Percentiles rank a stretch among this genome's conserved stretches.
Conservation (phyloP, 2,113 vertebrate genomes). For the Oreochromis spilurus region DNA sequence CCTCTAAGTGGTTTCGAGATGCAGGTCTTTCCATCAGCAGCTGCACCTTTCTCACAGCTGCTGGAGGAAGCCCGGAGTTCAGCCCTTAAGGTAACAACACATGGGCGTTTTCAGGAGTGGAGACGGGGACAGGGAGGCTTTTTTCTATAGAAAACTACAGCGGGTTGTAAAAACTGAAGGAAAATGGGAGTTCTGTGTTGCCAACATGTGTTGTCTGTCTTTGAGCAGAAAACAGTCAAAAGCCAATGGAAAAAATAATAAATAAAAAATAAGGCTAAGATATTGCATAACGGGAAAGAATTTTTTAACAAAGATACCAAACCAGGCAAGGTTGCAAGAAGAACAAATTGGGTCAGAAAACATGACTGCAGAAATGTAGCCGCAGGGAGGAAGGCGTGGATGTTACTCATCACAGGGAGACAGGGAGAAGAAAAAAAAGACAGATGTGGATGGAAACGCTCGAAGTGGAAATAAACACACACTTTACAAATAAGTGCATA, state of each 20-base stretch:
- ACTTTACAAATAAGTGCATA: neutral
- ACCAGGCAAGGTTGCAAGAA: neutral
- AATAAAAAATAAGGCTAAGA: neutral
- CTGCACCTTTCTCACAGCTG: conserved; percentile 7
- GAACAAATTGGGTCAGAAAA: conserved; percentile 8
- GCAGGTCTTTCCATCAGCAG: conserved; percentile 13
- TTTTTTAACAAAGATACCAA: neutral
- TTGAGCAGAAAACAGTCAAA: neutral
- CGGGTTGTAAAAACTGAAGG: neutral
- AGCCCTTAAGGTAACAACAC: neutral
- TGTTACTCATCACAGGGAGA: neutral
- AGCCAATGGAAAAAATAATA: neutral
- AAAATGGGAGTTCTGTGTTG: neutral
- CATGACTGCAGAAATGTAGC: neutral
- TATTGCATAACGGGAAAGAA: neutral
- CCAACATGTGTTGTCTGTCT: neutral
- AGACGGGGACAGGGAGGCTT: neutral
- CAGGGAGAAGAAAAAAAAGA: neutral
- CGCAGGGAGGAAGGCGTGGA: neutral
- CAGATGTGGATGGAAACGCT: neutral
- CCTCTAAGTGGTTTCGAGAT: conserved; percentile 25
- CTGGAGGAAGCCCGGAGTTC: neutral
- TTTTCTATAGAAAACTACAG: neutral
- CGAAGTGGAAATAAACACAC: neutral
- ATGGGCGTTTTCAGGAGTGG: neutral